Conservation (phyloP, 2,888 invertebrate species). For the Tethea ocularis region DNA sequence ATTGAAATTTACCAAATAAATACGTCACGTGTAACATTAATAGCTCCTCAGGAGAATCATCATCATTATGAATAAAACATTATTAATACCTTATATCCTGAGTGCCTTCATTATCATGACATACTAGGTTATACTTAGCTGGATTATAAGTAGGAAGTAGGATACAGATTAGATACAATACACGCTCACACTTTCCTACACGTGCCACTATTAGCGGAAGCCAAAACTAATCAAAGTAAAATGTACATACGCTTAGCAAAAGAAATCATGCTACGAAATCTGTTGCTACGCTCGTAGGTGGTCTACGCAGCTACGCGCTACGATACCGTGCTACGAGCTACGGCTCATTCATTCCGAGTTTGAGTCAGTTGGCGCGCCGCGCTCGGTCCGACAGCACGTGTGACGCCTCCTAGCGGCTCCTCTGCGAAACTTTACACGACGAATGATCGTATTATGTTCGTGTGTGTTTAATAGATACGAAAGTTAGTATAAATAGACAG, state of each 20-base stretch:
- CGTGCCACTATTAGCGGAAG: too few relatives aligned
- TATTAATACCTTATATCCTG: too few relatives aligned
- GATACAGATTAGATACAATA: too few relatives aligned
- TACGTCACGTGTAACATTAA: too few relatives aligned
- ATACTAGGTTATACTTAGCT: too few relatives aligned
- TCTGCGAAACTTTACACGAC: slow-evolving; percentile 32
- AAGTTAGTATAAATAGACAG: neutral
- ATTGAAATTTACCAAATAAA: too few relatives aligned
- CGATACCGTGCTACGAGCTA: slow-evolving; percentile 10
- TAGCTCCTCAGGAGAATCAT: too few relatives aligned
- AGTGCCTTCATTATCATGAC: too few relatives aligned
- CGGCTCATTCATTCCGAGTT: slow-evolving; percentile 21
- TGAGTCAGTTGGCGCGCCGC: slow-evolving; percentile 36
- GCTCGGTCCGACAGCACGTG: slow-evolving; percentile 25
- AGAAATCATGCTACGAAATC: neutral
- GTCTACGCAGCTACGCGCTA: slow-evolving; percentile 30
- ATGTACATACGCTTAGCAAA: neutral
- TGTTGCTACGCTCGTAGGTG: slow-evolving; percentile 26
- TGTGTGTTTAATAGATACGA: neutral
- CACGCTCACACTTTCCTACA: too few relatives aligned
- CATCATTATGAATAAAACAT: too few relatives aligned
- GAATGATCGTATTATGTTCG: slow-evolving; percentile 15
- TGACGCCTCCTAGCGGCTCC: neutral
- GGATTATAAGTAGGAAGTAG: too few relatives aligned
- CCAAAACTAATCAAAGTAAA: neutral